Conservation (phyloP, 1,140 invertebrate genomes). For the Drosophila carrolli region DNA sequence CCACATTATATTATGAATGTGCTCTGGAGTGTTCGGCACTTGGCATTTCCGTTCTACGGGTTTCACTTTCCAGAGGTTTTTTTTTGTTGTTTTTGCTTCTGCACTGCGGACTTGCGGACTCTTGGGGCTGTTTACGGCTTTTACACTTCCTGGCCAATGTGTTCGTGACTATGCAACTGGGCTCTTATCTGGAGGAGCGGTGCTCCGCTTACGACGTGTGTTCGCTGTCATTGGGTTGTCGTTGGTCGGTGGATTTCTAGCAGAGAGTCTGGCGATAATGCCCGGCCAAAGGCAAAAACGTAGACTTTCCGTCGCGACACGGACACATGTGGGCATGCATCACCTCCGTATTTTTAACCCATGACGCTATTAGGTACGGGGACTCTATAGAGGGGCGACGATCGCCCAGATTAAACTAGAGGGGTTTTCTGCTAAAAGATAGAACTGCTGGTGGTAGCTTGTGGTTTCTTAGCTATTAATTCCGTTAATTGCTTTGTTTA, state of each 20-base stretch:
- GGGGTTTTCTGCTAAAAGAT: slow-evolving; percentile 29
- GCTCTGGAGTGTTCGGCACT: slow-evolving; percentile 36
- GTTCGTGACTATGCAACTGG: slow-evolving; percentile 64
- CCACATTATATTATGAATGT: slow-evolving; percentile 48
- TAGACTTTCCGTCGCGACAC: slow-evolving; percentile 51
- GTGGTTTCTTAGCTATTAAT: neutral
- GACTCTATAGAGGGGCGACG: slow-evolving; percentile 20
- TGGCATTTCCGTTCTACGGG: slow-evolving; percentile 73
- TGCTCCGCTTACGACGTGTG: slow-evolving; percentile 17
- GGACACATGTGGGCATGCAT: slow-evolving; percentile 29
- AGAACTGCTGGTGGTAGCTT: slow-evolving; percentile 1
- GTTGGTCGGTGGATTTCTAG: neutral
- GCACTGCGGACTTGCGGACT: slow-evolving; percentile 17
- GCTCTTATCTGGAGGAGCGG: slow-evolving; percentile 55
- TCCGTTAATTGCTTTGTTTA: neutral
- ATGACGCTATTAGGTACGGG: slow-evolving; percentile 38
- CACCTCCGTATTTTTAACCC: slow-evolving; percentile 47
- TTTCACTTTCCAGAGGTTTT: slow-evolving; percentile 21
- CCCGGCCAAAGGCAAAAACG: slow-evolving; percentile 7
- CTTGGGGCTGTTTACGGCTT: slow-evolving; percentile 43
- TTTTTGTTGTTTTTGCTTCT: slow-evolving; percentile 3
- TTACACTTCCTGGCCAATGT: slow-evolving; percentile 65
- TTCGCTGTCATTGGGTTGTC: slow-evolving; percentile 22
- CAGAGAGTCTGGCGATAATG: slow-evolving; percentile 15
- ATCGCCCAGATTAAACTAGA: slow-evolving; percentile 31